phyloP scores from a whole-genome alignment of 2,797 vertebrate genomes.

The Columba guinea region DNA sequence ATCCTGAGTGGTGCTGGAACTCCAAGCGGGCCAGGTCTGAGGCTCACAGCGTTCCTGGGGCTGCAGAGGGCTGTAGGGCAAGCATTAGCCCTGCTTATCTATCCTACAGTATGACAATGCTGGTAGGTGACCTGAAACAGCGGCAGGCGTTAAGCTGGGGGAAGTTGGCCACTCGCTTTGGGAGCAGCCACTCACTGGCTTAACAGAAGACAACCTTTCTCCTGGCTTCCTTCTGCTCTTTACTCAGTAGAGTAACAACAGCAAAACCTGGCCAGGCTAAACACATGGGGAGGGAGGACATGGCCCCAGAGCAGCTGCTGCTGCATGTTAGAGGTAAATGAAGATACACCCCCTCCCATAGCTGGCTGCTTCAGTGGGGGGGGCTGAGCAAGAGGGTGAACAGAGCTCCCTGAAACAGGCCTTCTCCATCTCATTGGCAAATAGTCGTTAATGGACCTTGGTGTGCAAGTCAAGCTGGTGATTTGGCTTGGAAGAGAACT shows the following conservation, averaged over 20 bases:
- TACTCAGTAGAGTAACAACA: neutral
- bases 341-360: neutral
- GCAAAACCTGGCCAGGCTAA: neutral
- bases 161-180: neutral
- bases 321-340: neutral
- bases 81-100: neutral
- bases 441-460: neutral
- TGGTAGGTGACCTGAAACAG: neutral
- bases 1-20: neutral
- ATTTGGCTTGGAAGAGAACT: neutral
- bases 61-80: neutral
- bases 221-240: neutral
- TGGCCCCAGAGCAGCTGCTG: neutral
- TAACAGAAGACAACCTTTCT: neutral
- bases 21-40: neutral
- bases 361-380: neutral
- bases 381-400: neutral
- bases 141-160: neutral
- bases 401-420: neutral
- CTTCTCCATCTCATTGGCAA: neutral
- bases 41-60: neutral
- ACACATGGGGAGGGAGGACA: neutral
- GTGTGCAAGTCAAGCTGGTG: neutral
- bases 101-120: neutral
- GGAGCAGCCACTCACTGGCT: neutral